These are phyloP conservation scores for Phthorimaea operculella DNA, from an alignment of 1,140 invertebrate species.

Conservation along the genomic window DNA sequence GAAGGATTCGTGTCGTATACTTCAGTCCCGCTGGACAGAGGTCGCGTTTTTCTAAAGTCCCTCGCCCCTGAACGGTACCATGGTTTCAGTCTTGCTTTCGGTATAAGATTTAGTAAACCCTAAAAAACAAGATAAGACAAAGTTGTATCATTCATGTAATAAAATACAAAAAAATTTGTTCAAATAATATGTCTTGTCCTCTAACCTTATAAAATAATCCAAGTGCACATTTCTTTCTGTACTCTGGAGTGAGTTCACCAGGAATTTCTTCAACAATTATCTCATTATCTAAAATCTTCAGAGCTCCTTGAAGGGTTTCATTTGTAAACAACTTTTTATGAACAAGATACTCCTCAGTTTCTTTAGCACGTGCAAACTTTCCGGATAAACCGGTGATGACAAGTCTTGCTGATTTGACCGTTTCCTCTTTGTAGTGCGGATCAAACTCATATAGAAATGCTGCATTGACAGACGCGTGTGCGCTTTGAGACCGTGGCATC, in stretches of 20 bases:
- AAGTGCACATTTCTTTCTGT: slow-evolving; percentile 71
- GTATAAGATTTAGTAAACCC: slow-evolving; percentile 33
- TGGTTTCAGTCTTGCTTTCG: slow-evolving; percentile 20
- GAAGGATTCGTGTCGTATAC: slow-evolving; percentile 72
- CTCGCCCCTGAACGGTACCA: slow-evolving; percentile 30
- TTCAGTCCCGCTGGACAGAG: slow-evolving; percentile 72
- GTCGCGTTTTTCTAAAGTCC: slow-evolving; percentile 64
- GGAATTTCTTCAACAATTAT: slow-evolving; percentile 71
- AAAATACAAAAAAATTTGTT: background rate
- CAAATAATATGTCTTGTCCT: background rate
- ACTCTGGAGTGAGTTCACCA: slow-evolving; percentile 72
- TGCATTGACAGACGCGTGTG: slow-evolving; percentile 78
- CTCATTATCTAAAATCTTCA: slow-evolving; percentile 70
- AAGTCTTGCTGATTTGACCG: slow-evolving; percentile 62
- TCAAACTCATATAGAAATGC: slow-evolving; percentile 75
- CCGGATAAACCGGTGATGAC: slow-evolving; percentile 75
- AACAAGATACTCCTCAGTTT: slow-evolving; percentile 72
- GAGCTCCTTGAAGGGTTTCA: slow-evolving; percentile 64
- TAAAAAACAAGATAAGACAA: slow-evolving; percentile 11
- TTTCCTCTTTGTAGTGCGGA: slow-evolving; percentile 19
- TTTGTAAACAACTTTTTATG: slow-evolving; percentile 66
- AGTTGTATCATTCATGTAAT: too few relatives aligned
- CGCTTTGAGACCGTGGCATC: slow-evolving; percentile 76
- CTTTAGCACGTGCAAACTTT: slow-evolving; percentile 74
- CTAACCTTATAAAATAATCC: slow-evolving; percentile 78